A percentile compares a stretch with the other conserved stretches of the same genome.
These are phyloP conservation scores for Melinopterus prodromus DNA, from an alignment of 2,888 invertebrate genomes.

Conservation along the genomic window DNA sequence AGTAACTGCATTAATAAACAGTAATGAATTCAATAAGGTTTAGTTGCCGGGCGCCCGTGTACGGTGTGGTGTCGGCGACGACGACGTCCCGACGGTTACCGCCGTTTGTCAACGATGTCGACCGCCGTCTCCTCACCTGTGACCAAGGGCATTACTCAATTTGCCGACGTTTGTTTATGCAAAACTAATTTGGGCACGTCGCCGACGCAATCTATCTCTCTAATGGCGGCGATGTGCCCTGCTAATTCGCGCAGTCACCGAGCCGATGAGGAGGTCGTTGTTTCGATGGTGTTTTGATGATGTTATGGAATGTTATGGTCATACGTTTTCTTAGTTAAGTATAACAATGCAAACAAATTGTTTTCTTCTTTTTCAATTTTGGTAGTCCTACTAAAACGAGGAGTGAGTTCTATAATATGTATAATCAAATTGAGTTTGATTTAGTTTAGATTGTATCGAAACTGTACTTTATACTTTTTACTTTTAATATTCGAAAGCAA, in stretches of 20 bases:
- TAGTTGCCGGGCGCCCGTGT: slow-evolving; percentile 45
- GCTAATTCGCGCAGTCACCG: not conserved
- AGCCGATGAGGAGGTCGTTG: too few species aligned
- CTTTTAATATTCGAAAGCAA: too few species aligned
- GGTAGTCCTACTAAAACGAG: too few species aligned
- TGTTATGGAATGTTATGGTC: too few species aligned
- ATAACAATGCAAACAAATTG: too few species aligned
- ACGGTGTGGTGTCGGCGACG: slow-evolving; percentile 35
- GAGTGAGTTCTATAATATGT: too few species aligned
- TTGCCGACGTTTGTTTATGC: slow-evolving; percentile 43
- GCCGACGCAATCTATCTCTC: not conserved
- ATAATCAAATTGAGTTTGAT: too few species aligned
- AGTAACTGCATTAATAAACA: slow-evolving; percentile 62
- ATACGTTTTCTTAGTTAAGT: too few species aligned
- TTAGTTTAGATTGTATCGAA: too few species aligned
- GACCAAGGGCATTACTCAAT: slow-evolving; percentile 46
- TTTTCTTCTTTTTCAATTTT: too few species aligned
- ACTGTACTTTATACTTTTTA: too few species aligned
- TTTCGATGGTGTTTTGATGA: too few species aligned
- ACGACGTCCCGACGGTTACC: slow-evolving; percentile 42
- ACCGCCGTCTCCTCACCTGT: slow-evolving; percentile 37
- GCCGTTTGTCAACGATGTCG: slow-evolving; percentile 45
- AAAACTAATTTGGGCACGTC: slow-evolving; percentile 30
- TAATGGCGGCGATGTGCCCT: not conserved
- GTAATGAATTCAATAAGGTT: slow-evolving; percentile 56